Conservation (phyloP, 2,797 vertebrate genomes). For the Phoxinus dragarum region DNA sequence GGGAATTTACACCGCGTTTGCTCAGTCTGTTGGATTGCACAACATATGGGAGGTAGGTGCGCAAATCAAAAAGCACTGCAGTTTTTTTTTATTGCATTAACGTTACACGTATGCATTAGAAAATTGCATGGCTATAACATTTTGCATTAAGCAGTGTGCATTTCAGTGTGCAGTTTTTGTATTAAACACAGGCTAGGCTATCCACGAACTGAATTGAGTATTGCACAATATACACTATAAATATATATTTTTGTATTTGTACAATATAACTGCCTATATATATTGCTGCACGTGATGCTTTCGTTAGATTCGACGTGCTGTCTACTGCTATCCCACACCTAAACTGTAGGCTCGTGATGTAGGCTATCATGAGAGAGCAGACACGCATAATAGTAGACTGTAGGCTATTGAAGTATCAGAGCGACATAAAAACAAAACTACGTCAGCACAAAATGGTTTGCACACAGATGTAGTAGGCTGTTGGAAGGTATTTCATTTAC, state of each 20-base stretch:
- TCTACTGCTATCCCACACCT: neutral
- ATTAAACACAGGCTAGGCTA: too few relatives aligned
- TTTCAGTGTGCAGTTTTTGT: neutral
- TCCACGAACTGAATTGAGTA: too few relatives aligned
- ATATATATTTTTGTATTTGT: neutral
- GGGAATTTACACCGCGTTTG: neutral
- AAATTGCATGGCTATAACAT: neutral
- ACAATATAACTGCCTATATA: neutral
- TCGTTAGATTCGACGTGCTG: neutral
- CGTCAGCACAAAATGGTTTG: constrained; percentile 10
- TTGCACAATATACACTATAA: neutral
- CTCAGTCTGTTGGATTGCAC: neutral
- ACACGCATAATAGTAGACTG: neutral
- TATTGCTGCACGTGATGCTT: neutral
- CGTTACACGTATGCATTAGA: neutral
- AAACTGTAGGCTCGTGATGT: neutral
- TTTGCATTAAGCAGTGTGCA: neutral
- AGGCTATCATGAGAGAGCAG: neutral
- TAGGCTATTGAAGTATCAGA: neutral
- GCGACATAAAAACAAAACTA: neutral
- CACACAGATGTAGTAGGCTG: neutral
- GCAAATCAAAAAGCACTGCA: neutral
- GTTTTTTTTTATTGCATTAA: neutral
- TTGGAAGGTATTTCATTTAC: neutral
- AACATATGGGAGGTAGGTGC: constrained; percentile 12